Evolutionary conservation across 2,113 vertebrate species (phyloP).

Genomic region (Scortum barcoo): DNA sequence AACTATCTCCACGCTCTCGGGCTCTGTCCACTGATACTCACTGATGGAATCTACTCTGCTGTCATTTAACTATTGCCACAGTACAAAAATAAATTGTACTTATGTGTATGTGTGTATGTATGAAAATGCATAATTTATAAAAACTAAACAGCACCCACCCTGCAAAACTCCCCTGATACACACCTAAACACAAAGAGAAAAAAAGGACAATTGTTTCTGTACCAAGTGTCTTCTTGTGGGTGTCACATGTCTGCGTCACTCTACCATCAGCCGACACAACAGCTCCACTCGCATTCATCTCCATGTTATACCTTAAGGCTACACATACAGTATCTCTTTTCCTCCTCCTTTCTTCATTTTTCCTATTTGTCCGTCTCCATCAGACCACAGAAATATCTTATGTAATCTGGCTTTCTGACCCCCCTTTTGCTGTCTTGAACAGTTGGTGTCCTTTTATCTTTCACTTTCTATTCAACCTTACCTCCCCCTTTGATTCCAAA

Average conservation of each 20-base stretch:
- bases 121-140: too few relatives aligned
- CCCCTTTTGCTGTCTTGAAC: not conserved
- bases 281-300: conserved; percentile 11
- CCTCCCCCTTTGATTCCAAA: not conserved
- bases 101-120: too few relatives aligned
- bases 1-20: not conserved
- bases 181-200: too few relatives aligned
- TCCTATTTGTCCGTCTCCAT: conserved; percentile 3
- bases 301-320: conserved; percentile 18
- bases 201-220: too few relatives aligned
- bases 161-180: too few relatives aligned
- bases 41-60: too few relatives aligned
- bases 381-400: not conserved
- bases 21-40: not conserved
- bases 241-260: conserved; percentile 33
- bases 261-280: not conserved
- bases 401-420: conserved; percentile 17
- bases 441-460: not conserved
- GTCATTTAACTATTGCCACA: too few relatives aligned
- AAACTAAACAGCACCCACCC: too few relatives aligned
- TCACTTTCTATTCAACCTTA: not conserved
- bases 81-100: too few relatives aligned
- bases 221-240: not conserved
- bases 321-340: not conserved
- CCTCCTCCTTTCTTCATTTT: not conserved